Base-by-base conservation (phyloP, 2,113 vertebrate species). In the Orientallactaga bullata region DNA sequence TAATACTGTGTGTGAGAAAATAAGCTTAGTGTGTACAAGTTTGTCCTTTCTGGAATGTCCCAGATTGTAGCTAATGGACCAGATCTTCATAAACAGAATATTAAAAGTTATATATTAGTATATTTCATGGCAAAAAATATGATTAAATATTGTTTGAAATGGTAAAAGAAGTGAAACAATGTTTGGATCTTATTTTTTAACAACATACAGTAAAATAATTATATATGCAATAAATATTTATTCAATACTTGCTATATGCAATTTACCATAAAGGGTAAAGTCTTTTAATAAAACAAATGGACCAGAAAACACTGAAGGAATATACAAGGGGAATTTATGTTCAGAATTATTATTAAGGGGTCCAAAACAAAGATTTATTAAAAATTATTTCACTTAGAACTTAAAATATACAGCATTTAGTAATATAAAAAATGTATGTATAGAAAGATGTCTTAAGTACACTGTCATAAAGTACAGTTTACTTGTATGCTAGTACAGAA, bases 361-460 rank as follows among this genome's bases (percentile, higher is more conserved):
- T 7, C 69, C 77, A 51, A 78, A 93, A 47, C 63, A 26, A 91
- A 65, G 5, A 73, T 85, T 80, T 55, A 1, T 82, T 85, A 65
- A 86, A 94, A 89, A 81, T 79, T 80, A 76, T 88, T 94, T 90
- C 18, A 72, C 8, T 63, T 95, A 35, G 90, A 80, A 18, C 30
- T 89, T 91, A 68, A 89, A 82, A 86, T 66, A 47, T 5, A 58
- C 61, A 18, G 39, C 7, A 55, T 16, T 80, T 91, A 82, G 88
- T 32, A 63, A 89, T 69, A 32, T 73, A 73, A 9, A 93, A 93
- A 85, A 42, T 13, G 28, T 7, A 81, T 32, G 9, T 35, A 94
- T 81, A 71, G 15, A 58, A 85, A 71, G 4, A 15, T 60, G 2
- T 28, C 15, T 91, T 71, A 84, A 90, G n/a, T 74, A 66, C 0